Evolutionary conservation across 2,113 vertebrate genomes (phyloP).

Genomic region (Brienomyrus longianalis): DNA sequence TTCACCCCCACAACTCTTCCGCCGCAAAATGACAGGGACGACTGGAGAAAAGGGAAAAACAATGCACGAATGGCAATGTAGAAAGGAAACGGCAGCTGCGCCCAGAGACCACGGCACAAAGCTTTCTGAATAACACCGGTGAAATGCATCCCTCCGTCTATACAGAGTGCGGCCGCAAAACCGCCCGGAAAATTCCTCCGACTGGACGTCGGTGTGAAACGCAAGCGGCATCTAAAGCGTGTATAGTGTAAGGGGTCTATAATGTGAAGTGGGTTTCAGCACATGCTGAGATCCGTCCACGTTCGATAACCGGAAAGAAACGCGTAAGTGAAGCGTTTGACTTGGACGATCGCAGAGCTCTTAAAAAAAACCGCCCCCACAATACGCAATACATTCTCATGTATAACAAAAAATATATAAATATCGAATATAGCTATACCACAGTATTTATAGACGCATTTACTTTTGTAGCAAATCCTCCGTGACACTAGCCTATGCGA

Average conservation of each 20-base stretch:
- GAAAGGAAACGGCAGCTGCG: constrained; percentile 10
- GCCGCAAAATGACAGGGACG: background rate
- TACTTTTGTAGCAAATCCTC: background rate
- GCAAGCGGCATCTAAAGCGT: background rate
- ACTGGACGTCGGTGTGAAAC: background rate
- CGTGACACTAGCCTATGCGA: background rate
- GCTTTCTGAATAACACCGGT: background rate
- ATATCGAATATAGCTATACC: background rate
- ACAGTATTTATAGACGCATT: background rate
- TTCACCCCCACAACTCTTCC: background rate
- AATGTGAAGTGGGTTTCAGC: background rate
- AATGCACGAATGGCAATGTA: background rate
- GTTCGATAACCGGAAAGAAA: background rate
- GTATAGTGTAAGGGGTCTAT: background rate
- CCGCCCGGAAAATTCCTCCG: too few species aligned
- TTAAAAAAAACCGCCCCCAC: background rate
- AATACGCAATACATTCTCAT: background rate
- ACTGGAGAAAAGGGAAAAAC: background rate
- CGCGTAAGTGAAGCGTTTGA: background rate
- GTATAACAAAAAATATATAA: background rate
- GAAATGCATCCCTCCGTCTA: too few species aligned
- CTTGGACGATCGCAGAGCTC: background rate
- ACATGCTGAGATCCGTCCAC: background rate
- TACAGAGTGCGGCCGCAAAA: background rate
- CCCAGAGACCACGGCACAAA: constrained; percentile 22